These are phyloP conservation scores for Tiphia femorata DNA, from an alignment of 2,888 invertebrate genomes.

Conservation along the genomic window DNA sequence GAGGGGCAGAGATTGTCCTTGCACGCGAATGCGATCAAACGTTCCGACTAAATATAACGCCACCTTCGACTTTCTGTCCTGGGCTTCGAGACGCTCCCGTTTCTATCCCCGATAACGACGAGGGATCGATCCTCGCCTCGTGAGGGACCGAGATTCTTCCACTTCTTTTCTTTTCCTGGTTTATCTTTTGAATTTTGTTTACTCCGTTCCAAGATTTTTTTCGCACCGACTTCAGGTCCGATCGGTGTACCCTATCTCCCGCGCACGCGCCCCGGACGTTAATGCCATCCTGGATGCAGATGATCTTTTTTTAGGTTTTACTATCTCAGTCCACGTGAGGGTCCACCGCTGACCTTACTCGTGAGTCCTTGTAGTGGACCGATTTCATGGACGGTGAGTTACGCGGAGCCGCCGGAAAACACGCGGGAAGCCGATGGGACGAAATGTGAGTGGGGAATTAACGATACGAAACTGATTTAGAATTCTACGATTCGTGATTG, in stretches of 20 bases:
- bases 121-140: background rate
- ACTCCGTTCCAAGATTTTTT: too few relatives aligned
- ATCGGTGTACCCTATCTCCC: too few relatives aligned
- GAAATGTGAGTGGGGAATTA: constrained; percentile 43
- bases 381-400: constrained; percentile 66
- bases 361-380: constrained; percentile 66
- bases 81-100: background rate
- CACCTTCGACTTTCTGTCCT: constrained; percentile 9
- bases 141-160: too few relatives aligned
- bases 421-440: constrained; percentile 57
- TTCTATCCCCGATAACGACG: background rate
- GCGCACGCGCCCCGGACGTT: constrained; percentile 40
- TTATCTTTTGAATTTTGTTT: background rate
- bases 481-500: background rate
- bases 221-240: too few relatives aligned
- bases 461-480: background rate
- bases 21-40: constrained; percentile 32
- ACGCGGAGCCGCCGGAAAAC: constrained; percentile 62
- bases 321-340: constrained; percentile 64
- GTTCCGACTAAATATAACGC: constrained; percentile 44
- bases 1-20: too few relatives aligned
- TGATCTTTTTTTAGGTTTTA: constrained; percentile 66
- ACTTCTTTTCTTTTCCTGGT: background rate
- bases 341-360: constrained; percentile 62
- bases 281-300: constrained; percentile 66